Evolutionary conservation across 2,797 vertebrate species (phyloP), one percentile per base, ranked within the genome.

Genomic region (Linurgus olivaceus): DNA sequence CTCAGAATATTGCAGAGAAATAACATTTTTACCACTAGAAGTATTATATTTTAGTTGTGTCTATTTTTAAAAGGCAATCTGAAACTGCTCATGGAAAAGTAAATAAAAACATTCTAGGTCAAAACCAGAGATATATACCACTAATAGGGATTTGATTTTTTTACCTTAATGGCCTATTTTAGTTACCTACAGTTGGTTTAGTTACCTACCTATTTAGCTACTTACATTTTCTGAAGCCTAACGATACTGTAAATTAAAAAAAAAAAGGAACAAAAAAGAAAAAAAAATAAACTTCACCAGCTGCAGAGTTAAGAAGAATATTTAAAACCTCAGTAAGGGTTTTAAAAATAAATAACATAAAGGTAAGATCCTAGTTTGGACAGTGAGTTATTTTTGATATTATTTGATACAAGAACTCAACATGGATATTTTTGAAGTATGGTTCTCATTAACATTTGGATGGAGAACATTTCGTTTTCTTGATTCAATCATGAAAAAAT

Each of bases 381-480:
- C 26, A 37, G 50, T 40, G 88, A 94, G 82, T 18, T 92, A 54
- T 91, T 94, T 92, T 78, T 50, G 16, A 88, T 35, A 59, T 81
- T 55, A 68, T 73, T 93, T 80, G 78, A 59, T 86, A 68, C 17
- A 78, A 87, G 75, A 88, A 86, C 73, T 89, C 65, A 86, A 50
- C 37, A 18, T n/a, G n/a, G 73, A 74, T 83, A 62, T 92, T 93
- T 89, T 73, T 88, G 66, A 91, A 93, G 94, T 86, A 74, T 84
- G 89, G 70, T 94, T 94, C 91, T 90, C 74, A 81, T 96, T 96
- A 96, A 71, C 33, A 37, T 94, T 93, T 95, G 95, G 87, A 95
- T 50, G 45, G 62, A 66, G 38, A 59, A 81, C 66, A 73, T 93
- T 96, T 96, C 92, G 90, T 96, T 91, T 83, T 70, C 92, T 93